Evolutionary conservation across 2,797 vertebrate genomes (phyloP).

Genomic region (Toxotes lorentzi): DNA sequence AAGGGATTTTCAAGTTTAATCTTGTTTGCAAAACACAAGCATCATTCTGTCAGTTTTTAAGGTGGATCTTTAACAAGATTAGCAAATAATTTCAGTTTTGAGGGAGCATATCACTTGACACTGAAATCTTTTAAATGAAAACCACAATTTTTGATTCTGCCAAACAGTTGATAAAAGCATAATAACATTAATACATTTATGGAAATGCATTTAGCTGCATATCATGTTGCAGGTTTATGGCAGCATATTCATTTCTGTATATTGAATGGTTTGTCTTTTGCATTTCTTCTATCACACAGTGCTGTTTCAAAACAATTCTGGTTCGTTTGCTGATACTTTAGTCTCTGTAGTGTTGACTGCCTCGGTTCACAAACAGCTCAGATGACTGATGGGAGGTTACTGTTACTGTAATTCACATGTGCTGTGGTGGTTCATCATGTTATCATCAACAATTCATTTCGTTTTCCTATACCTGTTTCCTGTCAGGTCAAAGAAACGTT

Average conservation of each 20-base stretch:
- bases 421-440: slow-evolving; percentile 2
- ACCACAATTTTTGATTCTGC: background rate
- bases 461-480: background rate
- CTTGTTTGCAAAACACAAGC: background rate
- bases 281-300: slow-evolving; percentile 4
- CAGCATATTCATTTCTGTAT: slow-evolving; percentile 3
- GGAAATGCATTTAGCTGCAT: slow-evolving; percentile 4
- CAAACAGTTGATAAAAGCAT: background rate
- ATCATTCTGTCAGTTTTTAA: slow-evolving; percentile 16
- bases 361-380: slow-evolving; percentile 5
- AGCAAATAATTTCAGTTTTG: slow-evolving; percentile 5
- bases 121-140: background rate
- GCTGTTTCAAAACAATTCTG: slow-evolving; percentile 3
- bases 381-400: background rate
- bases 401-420: slow-evolving; percentile 17
- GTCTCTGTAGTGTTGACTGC: slow-evolving; percentile 21
- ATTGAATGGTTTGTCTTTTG: slow-evolving; percentile 33
- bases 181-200: background rate
- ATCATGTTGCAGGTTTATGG: slow-evolving; percentile 23
- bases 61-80: background rate
- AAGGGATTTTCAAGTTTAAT: slow-evolving; percentile 36
- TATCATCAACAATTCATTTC: slow-evolving; percentile 5
- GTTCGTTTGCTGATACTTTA: slow-evolving; percentile 37
- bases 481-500: slow-evolving; percentile 10
- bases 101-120: slow-evolving; percentile 8